Base-by-base conservation (phyloP, 2,113 vertebrate genomes). In the Stigmatopora nigra region DNA sequence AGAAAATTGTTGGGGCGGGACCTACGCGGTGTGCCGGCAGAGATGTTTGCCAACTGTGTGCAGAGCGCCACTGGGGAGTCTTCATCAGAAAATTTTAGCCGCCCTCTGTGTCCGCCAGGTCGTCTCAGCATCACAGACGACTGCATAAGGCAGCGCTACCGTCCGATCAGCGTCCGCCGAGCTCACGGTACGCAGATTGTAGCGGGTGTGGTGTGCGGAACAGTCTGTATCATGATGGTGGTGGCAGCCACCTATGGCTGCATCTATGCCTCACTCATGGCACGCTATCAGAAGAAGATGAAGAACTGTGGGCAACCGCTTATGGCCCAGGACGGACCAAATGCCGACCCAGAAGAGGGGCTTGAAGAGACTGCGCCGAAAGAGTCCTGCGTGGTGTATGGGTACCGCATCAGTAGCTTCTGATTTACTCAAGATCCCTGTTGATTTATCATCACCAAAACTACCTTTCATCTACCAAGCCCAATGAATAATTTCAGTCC, bases 181-280 rank as follows among this genome's bases (percentile, higher is more conserved):
- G 95, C 96, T 0, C 91, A 94, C 0, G 94, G 92, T 78, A 98
- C 95, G 0, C 93, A 98, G 63, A 93, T 96, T 66, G 93, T 98
- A 0, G 95, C 94, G 0, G 94, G 93, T 0, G 92, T 97, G 2
- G 93, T 98, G 10, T 98, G 95, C 0, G 92, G 94, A 19, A 91
- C 97, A 0, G 95, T 97, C n/a, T 98, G 93, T 51, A 90, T 98
- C 75, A 94, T 97, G 94, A 97, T 98, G 96, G 94, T 94, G 73
- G 94, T 94, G 14, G 94, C 94, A 0, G 95, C 94, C 0, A 92
- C 94, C 45, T 97, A 98, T 0, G 94, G 96, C 2, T 98, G 95
- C 57, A 90, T 98, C 76, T 98, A 98, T 0, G 95, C 95, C 67
- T 95, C 90, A 11, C 89, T 98, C 63, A 94, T 95, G 91, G 94